Evolutionary conservation across 2,113 vertebrate genomes (phyloP), one percentile per base, ranked within the genome.

Genomic region (Grallaria varia): DNA sequence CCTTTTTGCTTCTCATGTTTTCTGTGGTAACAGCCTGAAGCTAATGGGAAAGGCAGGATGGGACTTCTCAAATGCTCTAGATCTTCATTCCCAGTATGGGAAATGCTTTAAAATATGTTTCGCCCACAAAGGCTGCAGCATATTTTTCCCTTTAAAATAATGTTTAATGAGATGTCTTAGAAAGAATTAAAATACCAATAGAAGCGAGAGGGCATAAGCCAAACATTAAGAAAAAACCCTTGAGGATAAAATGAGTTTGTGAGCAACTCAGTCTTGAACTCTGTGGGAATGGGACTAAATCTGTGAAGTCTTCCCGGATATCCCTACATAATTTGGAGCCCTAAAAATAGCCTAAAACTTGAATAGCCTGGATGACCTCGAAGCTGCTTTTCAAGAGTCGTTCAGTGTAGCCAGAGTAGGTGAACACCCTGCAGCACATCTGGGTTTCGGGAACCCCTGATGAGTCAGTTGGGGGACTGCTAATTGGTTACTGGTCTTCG

Each of bases 301-400:
- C 71, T 92, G 80, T 82, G 89, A 96, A 93, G 50, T 71, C 72
- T 96, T 96, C 94, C 96, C 91, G 50, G 94, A 96, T 93, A 76
- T 95, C 94, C 89, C 45, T 5, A 1, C 89, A 30, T 89, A 40
- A 95, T 80, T 90, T 59, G 89, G 71, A 95, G 30, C 50, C 63
- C 80, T 97, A 93, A 95, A 96, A 96, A 96, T 92, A 94, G 28
- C 82, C 19, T 35, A 50, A 67, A 78, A 85, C 39, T 47, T 16
- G 50, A 92, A 83, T 33, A 68, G 90, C 73, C 53, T 12, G 6
- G 8, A 19, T 15, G 52, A 90, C 73, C 80, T 89, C 62, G 0
- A 67, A 85, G 52, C 67, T 69, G 55, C 71, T 95, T 90, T 95
- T 59, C 14, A 8, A 47, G 87, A n/a, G 73, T 21, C 27, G 79